Base-by-base conservation (phyloP, 2,797 vertebrate genomes). In the Peromyscus eremicus region DNA sequence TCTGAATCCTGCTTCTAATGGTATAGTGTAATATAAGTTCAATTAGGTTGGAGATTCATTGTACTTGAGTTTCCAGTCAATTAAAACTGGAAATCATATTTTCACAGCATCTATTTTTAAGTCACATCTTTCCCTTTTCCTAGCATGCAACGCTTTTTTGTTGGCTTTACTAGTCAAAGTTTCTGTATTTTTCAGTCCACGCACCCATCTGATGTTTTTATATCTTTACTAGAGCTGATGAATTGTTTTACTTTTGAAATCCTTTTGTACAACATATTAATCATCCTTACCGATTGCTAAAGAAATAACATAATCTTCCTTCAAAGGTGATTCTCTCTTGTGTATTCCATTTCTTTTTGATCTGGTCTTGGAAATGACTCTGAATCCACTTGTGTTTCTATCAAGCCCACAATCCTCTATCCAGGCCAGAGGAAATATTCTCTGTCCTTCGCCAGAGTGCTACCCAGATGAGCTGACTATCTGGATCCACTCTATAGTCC, bases 191-290 rank as follows among this genome's bases (percentile, higher is more conserved):
- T 83, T 95, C 55, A 3, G 34, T 25, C 52, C 13, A 21, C 60
- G 55, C 14, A 52, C 43, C 34, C 46, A 34, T 34, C 68, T 95
- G 25, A 52, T 64, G 19, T 84, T 70, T 60, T 55, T 49, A 60
- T 34, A 76, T 75, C 46, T 62, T 83, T 88, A 60, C 29, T 92
- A 64, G 46, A 94, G 19, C 40, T 43, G 52, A 40, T 27, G 25
- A 3, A 40, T 88, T 79, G 27, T 94, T 40, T 75, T 84, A 46
- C 79, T 82, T 94, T 92, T 73, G 29, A 75, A 87, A 37, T 68
- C 90, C 2, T 49, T 55, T 40, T 40, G 43, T 94, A 1, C 92
- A 43, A 8, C 40, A 49, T 25, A 4, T 92, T 71, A 85, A 17
- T 77, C 37, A 82, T 64, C 68, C 21, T n/a, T 89, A 75, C 12